Conservation (phyloP, 2,888 invertebrate genomes). For the Disparrhopalites patrizii region DNA sequence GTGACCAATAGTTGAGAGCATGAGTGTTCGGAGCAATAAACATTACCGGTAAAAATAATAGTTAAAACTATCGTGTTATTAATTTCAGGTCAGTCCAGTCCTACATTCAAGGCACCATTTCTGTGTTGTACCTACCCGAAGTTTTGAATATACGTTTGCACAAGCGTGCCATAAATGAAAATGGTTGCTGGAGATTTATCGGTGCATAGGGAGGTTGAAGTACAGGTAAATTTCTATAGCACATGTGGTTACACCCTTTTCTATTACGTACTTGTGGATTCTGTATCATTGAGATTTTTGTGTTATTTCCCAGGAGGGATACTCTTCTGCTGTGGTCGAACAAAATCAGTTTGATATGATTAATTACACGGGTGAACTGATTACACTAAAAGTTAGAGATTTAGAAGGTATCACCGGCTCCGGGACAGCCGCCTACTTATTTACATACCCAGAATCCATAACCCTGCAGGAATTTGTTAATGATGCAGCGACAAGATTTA, state of each 20-base stretch:
- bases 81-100: no score
- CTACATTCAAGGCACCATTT: no score
- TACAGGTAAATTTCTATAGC: slow-evolving; percentile 3
- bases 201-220: background rate
- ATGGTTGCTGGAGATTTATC: slow-evolving; percentile 14
- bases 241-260: background rate
- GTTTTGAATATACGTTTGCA: no score
- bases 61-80: background rate
- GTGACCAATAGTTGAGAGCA: no score
- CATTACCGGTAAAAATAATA: background rate
- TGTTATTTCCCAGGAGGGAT: background rate
- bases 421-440: slow-evolving; percentile 17
- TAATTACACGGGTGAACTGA: slow-evolving; percentile 4
- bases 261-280: background rate
- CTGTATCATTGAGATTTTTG: background rate
- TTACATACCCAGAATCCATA: slow-evolving; percentile 24
- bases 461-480: slow-evolving; percentile 34
- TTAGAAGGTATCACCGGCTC: slow-evolving; percentile 30
- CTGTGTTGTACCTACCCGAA: no score
- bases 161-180: background rate
- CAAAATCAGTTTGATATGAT: slow-evolving; percentile 3
- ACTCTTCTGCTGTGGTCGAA: background rate
- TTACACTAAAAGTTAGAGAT: slow-evolving; percentile 38
- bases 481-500: slow-evolving; percentile 32
- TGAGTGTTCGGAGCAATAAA: background rate